Base-by-base conservation (phyloP, 2,888 invertebrate genomes). In the Urechis unicinctus region DNA sequence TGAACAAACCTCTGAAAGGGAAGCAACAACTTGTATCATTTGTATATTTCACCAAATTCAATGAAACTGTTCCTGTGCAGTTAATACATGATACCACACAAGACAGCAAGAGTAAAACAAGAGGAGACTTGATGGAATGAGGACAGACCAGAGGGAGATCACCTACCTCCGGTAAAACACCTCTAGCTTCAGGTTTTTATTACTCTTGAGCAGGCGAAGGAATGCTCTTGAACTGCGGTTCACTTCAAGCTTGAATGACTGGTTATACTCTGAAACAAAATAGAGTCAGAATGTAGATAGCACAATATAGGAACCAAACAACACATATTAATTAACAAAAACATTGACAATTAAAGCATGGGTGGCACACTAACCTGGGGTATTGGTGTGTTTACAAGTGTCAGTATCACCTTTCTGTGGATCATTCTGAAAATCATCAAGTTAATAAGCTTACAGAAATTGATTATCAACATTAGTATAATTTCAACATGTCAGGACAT, bases 121-220 rank as follows among this genome's bases (percentile, higher is more conserved):
- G 6, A 45, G 45, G 21, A 17, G 21, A 22, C 6, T 17, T 17
- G 45, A 21, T 9, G 21, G 21, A 22, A 45, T 9, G 21, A 45
- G 21, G 22, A 45, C 17, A 45, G 45, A 45, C 6, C 17, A 45
- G 22, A 45, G 45, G 21, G 45, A 45, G 45, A 45, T 13, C 25
- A 17, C 52, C 45, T 25, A 94, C 94, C 95, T 94, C 82, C 89
- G 88, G 0, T 91, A 88, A 81, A 85, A 94, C 9, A 96, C 85
- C 79, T 96, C 94, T 54, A 92, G 85, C 75, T 97, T 97, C 61
- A 96, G 80, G 1, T 85, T 85, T 68, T 93, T 90, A 42, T 42
- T 90, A 26, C 52, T 82, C 75, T 94, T 95, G 74, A 97, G 89
- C 30, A 90, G 84, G 50, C 96, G 80, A 62, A 87, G 86, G 69